Evolutionary conservation across 2,797 vertebrate genomes (phyloP).

Genomic region (Clarias laeviceps): DNA sequence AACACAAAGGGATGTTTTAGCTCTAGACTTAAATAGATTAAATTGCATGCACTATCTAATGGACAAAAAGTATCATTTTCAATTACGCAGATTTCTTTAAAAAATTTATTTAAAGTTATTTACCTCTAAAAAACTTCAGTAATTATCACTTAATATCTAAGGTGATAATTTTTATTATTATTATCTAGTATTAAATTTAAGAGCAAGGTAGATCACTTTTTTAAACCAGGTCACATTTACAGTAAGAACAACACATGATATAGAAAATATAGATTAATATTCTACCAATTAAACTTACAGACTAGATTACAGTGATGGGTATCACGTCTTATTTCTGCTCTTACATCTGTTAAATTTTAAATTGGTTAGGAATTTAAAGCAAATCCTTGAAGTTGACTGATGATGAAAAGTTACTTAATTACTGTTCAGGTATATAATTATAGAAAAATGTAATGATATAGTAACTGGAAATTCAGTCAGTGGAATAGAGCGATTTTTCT

Average conservation of each 20-base stretch:
- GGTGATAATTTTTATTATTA: neutral
- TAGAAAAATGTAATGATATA: neutral
- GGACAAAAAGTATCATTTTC: neutral
- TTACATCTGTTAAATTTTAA: neutral
- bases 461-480: neutral
- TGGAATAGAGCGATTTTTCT: neutral
- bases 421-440: neutral
- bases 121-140: neutral
- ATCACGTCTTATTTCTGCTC: neutral
- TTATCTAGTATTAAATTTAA: neutral
- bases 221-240: neutral
- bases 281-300: neutral
- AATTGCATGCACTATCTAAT: conserved; percentile 4
- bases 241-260: neutral
- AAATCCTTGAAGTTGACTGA: neutral
- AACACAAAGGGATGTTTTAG: conserved; percentile 46
- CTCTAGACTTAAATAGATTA: neutral
- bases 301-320: neutral
- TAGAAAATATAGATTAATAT: neutral
- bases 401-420: no score
- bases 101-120: no score
- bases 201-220: neutral
- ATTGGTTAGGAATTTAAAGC: neutral
- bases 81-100: neutral
- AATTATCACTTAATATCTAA: neutral